Conservation (phyloP, 2,888 invertebrate genomes). For the Pollenia amentaria region DNA sequence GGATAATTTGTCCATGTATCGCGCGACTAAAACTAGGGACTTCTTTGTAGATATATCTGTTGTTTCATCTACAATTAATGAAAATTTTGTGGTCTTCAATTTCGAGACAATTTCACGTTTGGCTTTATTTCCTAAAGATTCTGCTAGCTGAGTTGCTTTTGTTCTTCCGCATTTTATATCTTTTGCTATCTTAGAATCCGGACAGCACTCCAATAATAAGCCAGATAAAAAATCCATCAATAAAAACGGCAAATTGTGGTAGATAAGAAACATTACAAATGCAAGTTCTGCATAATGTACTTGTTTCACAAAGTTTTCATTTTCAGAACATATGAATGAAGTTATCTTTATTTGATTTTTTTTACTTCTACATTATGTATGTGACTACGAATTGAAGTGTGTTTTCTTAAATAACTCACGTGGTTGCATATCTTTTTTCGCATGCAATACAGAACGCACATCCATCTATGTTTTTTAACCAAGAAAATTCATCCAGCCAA, state of each 20-base stretch:
- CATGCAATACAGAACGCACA: slow-evolving; percentile 32
- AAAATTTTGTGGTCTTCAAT: slow-evolving; percentile 7
- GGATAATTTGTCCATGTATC: slow-evolving; percentile 12
- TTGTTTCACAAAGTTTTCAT: background rate
- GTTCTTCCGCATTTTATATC: background rate
- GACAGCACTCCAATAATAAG: background rate
- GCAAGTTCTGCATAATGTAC: no score
- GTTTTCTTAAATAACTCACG: slow-evolving; percentile 32
- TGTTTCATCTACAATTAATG: slow-evolving; percentile 23
- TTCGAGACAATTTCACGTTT: background rate
- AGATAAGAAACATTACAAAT: no score
- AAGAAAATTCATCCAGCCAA: slow-evolving; percentile 24
- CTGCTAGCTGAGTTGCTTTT: background rate
- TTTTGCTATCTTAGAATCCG: background rate
- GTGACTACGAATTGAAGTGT: slow-evolving; percentile 1
- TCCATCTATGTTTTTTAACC: slow-evolving; percentile 20
- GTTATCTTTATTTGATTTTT: background rate
- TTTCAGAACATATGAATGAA: background rate
- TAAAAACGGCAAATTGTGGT: no score
- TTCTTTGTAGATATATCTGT: slow-evolving; percentile 16
- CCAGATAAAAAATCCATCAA: slow-evolving; percentile 6
- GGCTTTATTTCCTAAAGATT: slow-evolving; percentile 11
- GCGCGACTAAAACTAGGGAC: background rate
- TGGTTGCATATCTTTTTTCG: slow-evolving; percentile 28
- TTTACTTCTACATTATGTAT: slow-evolving; percentile 10